Conservation (phyloP, 1,140 invertebrate genomes). For the Aphaenogaster ashmeadi region DNA sequence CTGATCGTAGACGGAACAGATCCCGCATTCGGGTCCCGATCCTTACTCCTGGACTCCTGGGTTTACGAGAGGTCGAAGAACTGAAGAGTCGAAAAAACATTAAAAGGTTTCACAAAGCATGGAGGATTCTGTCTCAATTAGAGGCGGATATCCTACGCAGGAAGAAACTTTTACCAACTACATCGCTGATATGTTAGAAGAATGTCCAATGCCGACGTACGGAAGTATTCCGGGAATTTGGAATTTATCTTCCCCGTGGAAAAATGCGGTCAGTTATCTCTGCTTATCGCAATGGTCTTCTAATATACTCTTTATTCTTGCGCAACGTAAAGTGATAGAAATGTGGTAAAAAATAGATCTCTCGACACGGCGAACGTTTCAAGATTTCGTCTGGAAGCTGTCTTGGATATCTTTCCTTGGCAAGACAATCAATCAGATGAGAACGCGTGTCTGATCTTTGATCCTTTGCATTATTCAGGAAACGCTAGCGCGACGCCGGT, state of each 20-base stretch:
- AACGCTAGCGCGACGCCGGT: background rate
- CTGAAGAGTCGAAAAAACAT: background rate
- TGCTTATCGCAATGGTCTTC: background rate
- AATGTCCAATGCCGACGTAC: background rate
- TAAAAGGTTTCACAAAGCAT: background rate
- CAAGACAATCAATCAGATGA: background rate
- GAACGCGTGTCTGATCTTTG: constrained; percentile 18
- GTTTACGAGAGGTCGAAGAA: background rate
- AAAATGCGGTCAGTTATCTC: background rate
- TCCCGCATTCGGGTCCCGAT: background rate
- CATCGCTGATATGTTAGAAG: background rate
- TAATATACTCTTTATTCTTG: background rate
- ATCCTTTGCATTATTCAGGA: constrained; percentile 23
- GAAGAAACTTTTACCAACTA: background rate
- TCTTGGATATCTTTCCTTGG: background rate
- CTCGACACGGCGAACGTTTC: too few species aligned
- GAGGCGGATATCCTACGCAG: too few species aligned
- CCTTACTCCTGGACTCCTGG: too few species aligned
- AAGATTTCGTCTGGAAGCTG: background rate
- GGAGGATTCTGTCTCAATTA: too few species aligned
- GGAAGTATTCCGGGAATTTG: background rate
- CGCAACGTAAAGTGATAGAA: too few species aligned
- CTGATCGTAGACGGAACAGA: background rate
- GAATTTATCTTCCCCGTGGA: too few species aligned
- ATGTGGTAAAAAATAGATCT: too few species aligned